Evolutionary conservation across 2,888 invertebrate species (phyloP), one percentile per base, ranked within the genome.

Genomic region (Andrena flavipes): DNA sequence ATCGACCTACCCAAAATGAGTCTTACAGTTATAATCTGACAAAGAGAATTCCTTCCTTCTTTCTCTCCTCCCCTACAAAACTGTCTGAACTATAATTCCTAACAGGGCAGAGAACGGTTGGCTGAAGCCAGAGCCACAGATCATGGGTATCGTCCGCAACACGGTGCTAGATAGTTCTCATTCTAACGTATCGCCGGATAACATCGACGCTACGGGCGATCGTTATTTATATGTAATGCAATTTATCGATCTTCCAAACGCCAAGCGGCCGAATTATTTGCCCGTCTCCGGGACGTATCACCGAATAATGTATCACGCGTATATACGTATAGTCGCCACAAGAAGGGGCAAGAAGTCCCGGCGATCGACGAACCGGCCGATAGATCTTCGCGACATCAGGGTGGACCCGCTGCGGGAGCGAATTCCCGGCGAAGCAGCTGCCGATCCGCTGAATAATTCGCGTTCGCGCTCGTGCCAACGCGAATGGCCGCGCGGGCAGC

Each of bases 171-270:
- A 83, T 83, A 77, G 82, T 49, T 82, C 77, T 82, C 77, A 73
- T 76, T 77, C 65, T 65, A 77, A 82, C 77, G 83, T 82, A 77
- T 77, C 29, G 73, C 70, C 7, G 73, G 83, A 82, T 83, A 82
- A 72, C 83, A 83, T 67, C 73, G 74, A 73, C 67, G 77, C 70
- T 49, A 60, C 69, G 62, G 56, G 69, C 67, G 62, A 82, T 74
- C 77, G 77, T 83, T 83, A 83, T 83, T 82, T 73, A 74, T 73
- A 74, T 70, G 77, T 74, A 82, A 82, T 68, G 70, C 83, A 65
- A 83, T 82, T 82, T 82, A 82, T 83, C 77, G 83, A 82, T 83
- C 73, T 33, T 60, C 54, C 42, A 10, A 13, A 54, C 26, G 16
- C 42, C 68, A 29, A 16, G 30, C 51, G 69, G 29, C 51, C 56